Conservation (phyloP, 1,140 invertebrate genomes). For the Campoletis sonorensis region DNA sequence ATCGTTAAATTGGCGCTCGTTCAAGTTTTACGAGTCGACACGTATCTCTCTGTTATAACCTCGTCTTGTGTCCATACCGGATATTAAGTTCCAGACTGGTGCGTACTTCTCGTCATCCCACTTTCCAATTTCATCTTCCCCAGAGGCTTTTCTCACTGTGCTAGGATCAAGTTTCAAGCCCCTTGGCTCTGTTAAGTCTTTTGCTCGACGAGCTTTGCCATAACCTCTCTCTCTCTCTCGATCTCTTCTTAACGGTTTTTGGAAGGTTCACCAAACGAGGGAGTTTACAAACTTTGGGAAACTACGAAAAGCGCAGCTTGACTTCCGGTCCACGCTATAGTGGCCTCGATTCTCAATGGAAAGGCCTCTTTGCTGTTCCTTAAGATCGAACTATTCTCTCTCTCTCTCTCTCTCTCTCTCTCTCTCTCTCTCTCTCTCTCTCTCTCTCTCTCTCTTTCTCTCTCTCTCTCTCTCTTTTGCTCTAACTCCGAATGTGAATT, state of each 20-base stretch:
- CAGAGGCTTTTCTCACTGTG: neutral
- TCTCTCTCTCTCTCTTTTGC: neutral
- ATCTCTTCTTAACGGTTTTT: neutral
- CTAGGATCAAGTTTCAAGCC: slow-evolving; percentile 4
- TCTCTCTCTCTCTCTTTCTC: neutral
- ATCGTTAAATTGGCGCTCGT: neutral
- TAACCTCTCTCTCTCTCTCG: neutral
- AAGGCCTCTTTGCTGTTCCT: neutral
- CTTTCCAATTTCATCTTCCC: neutral
- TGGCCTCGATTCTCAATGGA: neutral
- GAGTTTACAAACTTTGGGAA: neutral
- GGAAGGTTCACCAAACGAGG: neutral
- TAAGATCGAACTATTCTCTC: neutral
- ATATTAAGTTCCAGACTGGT: slow-evolving; percentile 6
- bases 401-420: neutral
- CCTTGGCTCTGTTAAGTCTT: neutral
- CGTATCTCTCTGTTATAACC: neutral
- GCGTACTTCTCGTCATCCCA: neutral
- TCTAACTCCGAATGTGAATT: neutral
- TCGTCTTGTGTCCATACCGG: neutral
- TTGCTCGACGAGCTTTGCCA: neutral
- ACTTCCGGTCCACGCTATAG: neutral
- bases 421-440: neutral
- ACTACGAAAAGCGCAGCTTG: slow-evolving; percentile 10
- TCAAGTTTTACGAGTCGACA: neutral